These are phyloP conservation scores for Hippopotamyrus pictus DNA, from an alignment of 2,797 vertebrate species.

Conservation along the genomic window DNA sequence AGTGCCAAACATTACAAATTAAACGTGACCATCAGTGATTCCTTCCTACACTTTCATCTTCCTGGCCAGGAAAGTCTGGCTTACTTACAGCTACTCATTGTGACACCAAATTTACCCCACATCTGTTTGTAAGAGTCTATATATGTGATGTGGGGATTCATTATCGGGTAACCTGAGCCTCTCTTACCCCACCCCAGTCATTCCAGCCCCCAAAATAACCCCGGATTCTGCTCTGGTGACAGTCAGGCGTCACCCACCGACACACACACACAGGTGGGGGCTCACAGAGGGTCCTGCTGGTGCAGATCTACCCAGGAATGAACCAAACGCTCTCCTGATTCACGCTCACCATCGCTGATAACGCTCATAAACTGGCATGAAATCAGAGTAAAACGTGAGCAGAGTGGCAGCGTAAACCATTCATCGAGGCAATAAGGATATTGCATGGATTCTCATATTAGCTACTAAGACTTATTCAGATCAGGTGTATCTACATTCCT, in stretches of 20 bases:
- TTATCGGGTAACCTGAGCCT: slow-evolving; percentile 49
- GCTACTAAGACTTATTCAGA: not conserved
- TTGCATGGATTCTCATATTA: not conserved
- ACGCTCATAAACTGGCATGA: not conserved
- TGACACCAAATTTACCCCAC: not conserved
- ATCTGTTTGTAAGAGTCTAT: slow-evolving; percentile 26
- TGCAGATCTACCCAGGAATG: not conserved
- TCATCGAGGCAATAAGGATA: not conserved
- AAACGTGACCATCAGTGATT: not conserved
- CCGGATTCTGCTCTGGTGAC: slow-evolving; percentile 23
- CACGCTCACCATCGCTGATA: not conserved
- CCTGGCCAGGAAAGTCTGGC: not conserved
- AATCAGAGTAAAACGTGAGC: not conserved
- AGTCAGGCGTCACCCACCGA: not conserved
- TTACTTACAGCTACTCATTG: not conserved
- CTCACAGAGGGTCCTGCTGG: slow-evolving; percentile 27
- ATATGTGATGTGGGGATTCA: slow-evolving; percentile 34
- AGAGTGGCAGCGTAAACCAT: not conserved
- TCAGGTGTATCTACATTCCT: not conserved
- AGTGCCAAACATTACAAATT: not conserved
- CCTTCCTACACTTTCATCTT: not conserved
- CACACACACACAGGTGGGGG: not conserved
- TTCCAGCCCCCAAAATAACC: slow-evolving; percentile 60
- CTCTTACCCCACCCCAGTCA: slow-evolving; percentile 28
- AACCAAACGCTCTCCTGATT: not conserved